Evolutionary conservation across 2,797 vertebrate species (phyloP).

Genomic region (Pantherophis alleghaniensis): DNA sequence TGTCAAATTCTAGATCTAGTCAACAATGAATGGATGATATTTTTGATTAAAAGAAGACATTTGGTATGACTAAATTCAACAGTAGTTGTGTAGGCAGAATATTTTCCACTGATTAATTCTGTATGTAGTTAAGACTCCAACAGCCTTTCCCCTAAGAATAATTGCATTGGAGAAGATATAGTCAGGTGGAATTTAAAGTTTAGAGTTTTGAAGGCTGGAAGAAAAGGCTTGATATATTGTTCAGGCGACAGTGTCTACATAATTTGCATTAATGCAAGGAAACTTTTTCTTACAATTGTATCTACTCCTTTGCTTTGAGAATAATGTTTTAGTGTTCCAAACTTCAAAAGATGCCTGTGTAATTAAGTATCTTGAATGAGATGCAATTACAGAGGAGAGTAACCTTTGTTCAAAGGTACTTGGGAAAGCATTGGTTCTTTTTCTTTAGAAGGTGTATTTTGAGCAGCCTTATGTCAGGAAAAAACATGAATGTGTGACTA

Average conservation of each 20-base stretch:
- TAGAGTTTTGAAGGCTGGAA: background rate
- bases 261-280: background rate
- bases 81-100: background rate
- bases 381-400: background rate
- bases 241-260: background rate
- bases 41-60: background rate
- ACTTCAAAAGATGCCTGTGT: background rate
- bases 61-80: background rate
- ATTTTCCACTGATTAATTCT: background rate
- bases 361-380: background rate
- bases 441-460: rapidly evolving
- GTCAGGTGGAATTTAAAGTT: background rate
- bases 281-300: background rate
- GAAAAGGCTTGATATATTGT: background rate
- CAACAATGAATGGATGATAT: background rate
- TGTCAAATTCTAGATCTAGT: background rate
- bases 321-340: background rate
- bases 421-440: background rate
- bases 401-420: background rate
- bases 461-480: background rate
- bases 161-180: background rate
- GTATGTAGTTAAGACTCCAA: background rate
- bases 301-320: background rate
- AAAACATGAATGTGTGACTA: background rate
- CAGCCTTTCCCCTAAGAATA: background rate